Percentiles rank a stretch among this genome's conserved stretches.
phyloP scores from a whole-genome alignment of 2,888 invertebrate genomes.

The Pheosia tremula region DNA sequence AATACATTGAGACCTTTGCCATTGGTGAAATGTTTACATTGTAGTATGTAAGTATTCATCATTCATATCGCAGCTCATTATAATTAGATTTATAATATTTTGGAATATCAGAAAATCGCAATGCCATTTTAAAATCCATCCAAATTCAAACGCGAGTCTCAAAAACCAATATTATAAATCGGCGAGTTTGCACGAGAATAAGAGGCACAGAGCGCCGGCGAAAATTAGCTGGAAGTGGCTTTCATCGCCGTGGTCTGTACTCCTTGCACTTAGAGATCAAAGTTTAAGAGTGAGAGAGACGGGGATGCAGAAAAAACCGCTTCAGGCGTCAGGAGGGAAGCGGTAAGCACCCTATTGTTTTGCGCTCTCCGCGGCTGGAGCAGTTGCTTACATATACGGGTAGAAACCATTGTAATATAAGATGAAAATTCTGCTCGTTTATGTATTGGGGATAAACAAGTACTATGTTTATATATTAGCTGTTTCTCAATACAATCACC shows the following conservation, averaged over 20 bases:
- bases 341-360: constrained; percentile 81
- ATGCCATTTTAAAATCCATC: background rate
- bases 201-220: constrained; percentile 65
- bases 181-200: constrained; percentile 56
- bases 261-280: constrained; percentile 45
- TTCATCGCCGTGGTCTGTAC: constrained; percentile 54
- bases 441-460: constrained; percentile 22
- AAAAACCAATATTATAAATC: constrained; percentile 59
- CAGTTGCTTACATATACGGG: constrained; percentile 51
- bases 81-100: background rate
- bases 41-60: too few relatives aligned
- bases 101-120: background rate
- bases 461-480: too few relatives aligned
- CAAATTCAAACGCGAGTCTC: constrained; percentile 19
- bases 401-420: constrained; percentile 63
- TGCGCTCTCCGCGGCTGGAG: constrained; percentile 62
- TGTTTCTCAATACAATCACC: too few relatives aligned
- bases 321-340: constrained; percentile 77
- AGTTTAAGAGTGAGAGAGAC: constrained; percentile 49
- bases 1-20: too few relatives aligned
- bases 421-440: constrained; percentile 58
- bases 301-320: constrained; percentile 65
- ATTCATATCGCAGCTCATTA: too few relatives aligned
- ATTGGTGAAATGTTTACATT: too few relatives aligned
- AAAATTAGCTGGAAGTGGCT: constrained; percentile 82